phyloP scores from a whole-genome alignment of 2,888 invertebrate species.

The Euzophera pinguis region DNA sequence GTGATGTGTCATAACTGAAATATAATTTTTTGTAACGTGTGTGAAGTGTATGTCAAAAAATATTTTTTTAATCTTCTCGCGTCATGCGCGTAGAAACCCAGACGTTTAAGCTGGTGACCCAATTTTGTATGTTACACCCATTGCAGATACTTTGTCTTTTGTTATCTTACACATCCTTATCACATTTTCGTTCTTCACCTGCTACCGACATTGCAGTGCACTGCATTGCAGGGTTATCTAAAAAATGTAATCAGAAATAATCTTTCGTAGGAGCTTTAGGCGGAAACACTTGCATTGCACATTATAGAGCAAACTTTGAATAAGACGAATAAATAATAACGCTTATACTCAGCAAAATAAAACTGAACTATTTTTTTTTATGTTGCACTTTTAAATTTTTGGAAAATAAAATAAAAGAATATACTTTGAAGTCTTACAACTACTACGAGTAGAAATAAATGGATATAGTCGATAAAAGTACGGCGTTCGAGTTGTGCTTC shows the following conservation, averaged over 20 bases:
- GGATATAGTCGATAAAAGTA: too few relatives aligned
- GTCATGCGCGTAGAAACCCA: neutral
- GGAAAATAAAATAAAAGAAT: too few relatives aligned
- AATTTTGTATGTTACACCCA: neutral
- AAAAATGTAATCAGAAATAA: neutral
- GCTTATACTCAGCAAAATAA: too few relatives aligned
- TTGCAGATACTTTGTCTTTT: neutral
- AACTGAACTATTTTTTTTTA: too few relatives aligned
- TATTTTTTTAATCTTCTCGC: neutral
- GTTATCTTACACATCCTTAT: neutral
- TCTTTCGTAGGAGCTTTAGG: neutral
- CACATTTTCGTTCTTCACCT: conserved; percentile 6
- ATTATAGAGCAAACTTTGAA: neutral
- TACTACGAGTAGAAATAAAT: too few relatives aligned
- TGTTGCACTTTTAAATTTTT: too few relatives aligned
- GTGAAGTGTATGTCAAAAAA: neutral
- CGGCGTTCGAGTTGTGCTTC: too few relatives aligned
- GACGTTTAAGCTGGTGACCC: neutral
- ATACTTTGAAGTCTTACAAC: too few relatives aligned
- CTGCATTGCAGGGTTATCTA: neutral
- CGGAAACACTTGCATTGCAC: neutral
- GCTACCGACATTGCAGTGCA: conserved; percentile 1
- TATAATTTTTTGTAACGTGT: too few relatives aligned
- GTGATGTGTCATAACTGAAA: too few relatives aligned
- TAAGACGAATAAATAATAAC: too few relatives aligned